These are phyloP conservation scores for Venusia cambrica DNA, from an alignment of 2,888 invertebrate species.

Conservation along the genomic window DNA sequence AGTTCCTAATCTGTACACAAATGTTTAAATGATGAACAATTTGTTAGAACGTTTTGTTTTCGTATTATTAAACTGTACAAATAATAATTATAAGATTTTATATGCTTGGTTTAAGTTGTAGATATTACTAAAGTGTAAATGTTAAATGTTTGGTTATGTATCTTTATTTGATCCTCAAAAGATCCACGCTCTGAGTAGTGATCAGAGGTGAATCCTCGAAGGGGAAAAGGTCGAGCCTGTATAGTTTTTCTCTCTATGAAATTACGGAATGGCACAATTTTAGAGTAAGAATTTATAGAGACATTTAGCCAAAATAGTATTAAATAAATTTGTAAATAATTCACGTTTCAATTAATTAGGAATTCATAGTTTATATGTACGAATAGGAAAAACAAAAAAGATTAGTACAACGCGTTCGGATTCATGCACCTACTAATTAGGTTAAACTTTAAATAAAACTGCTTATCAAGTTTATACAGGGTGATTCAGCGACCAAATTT, in stretches of 20 bases:
- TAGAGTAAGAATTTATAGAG: constrained; percentile 70
- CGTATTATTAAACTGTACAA: constrained; percentile 66
- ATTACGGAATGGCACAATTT: constrained; percentile 75
- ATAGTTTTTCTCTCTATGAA: too few species aligned
- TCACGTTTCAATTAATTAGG: constrained; percentile 64
- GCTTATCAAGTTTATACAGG: constrained; percentile 11
- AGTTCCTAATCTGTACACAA: constrained; percentile 41
- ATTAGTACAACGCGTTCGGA: constrained; percentile 65
- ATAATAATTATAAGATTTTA: constrained; percentile 63
- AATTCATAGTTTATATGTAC: constrained; percentile 47
- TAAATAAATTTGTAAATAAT: constrained; percentile 68
- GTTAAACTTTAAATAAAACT: too few species aligned
- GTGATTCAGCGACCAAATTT: too few species aligned
- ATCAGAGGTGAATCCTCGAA: too few species aligned
- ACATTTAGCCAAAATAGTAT: constrained; percentile 79
- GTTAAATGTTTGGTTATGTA: constrained; percentile 37
- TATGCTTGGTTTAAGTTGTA: constrained; percentile 56
- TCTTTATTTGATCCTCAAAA: constrained; percentile 43
- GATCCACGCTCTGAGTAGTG: too few species aligned
- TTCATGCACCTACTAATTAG: constrained; percentile 44
- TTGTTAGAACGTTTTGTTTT: constrained; percentile 56
- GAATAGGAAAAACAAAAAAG: constrained; percentile 50
- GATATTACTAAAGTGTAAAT: constrained; percentile 52
- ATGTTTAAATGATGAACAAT: constrained; percentile 48
- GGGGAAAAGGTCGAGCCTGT: too few species aligned